Evolutionary conservation across 2,888 invertebrate genomes (phyloP).

Genomic region (Spilarctia lutea): DNA sequence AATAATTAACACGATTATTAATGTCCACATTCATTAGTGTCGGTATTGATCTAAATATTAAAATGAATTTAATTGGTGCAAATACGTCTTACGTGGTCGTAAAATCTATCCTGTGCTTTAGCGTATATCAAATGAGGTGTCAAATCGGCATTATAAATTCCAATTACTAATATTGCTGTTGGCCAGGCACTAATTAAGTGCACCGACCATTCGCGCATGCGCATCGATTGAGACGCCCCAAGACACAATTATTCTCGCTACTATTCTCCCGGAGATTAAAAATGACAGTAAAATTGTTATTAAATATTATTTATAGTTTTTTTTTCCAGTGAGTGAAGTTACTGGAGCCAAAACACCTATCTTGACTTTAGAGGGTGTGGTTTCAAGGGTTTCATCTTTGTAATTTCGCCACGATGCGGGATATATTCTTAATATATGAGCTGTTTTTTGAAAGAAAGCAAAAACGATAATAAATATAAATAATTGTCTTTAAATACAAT

Average conservation of each 20-base stretch:
- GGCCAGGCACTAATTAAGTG: conserved; percentile 78
- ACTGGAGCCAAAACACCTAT: too few relatives aligned
- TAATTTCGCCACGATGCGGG: too few relatives aligned
- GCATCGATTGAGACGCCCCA: conserved; percentile 75
- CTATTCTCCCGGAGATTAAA: conserved; percentile 58
- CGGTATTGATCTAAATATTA: not conserved
- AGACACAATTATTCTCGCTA: conserved; percentile 80
- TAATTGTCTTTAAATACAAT: not conserved
- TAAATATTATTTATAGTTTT: not conserved
- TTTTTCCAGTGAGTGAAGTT: too few relatives aligned
- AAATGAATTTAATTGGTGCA: not conserved
- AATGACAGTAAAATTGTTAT: conserved; percentile 8
- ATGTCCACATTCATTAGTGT: not conserved
- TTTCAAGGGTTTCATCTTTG: too few relatives aligned
- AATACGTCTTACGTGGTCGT: conserved; percentile 32
- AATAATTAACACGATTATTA: not conserved
- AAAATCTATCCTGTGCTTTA: conserved; percentile 53
- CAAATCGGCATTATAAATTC: conserved; percentile 71
- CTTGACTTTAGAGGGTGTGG: too few relatives aligned
- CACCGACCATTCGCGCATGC: conserved; percentile 78
- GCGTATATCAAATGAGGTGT: conserved; percentile 64
- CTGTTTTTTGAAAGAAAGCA: too few relatives aligned
- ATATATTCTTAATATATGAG: too few relatives aligned
- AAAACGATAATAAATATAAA: not conserved
- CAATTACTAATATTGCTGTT: conserved; percentile 80